Evolutionary conservation across 1,140 invertebrate genomes (phyloP).

Genomic region (Achroia grisella): DNA sequence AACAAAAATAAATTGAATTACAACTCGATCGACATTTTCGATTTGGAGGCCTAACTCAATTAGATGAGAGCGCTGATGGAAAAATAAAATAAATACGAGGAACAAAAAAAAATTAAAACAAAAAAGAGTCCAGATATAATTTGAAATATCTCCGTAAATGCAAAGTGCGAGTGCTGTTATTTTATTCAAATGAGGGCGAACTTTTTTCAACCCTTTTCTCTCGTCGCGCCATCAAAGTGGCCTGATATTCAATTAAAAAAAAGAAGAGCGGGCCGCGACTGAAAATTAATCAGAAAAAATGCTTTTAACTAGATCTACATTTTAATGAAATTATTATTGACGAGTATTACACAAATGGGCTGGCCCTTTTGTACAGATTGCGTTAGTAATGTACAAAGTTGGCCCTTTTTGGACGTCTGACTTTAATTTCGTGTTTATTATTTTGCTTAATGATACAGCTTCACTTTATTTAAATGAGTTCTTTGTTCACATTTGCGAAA

Average conservation of each 20-base stretch:
- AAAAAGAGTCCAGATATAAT: conserved; percentile 73
- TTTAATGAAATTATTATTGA: conserved; percentile 74
- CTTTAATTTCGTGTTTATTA: too few species aligned
- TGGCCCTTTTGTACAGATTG: conserved; percentile 50
- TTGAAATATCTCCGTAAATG: conserved; percentile 74
- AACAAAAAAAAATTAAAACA: conserved; percentile 66
- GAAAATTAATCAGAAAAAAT: conserved; percentile 74
- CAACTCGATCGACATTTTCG: conserved; percentile 72
- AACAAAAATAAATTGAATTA: conserved; percentile 74
- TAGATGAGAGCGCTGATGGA: conserved; percentile 67
- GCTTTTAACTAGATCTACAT: conserved; percentile 74
- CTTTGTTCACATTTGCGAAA: too few species aligned
- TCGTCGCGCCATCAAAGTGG: conserved; percentile 67
- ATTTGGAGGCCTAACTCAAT: conserved; percentile 71
- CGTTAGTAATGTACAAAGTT: conserved; percentile 17
- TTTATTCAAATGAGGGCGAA: conserved; percentile 73
- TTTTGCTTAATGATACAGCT: too few species aligned
- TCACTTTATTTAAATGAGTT: too few species aligned
- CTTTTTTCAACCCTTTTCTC: conserved; percentile 69
- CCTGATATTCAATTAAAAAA: conserved; percentile 74
- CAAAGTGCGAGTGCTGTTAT: conserved; percentile 72
- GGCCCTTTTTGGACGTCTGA: background rate
- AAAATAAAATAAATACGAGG: conserved; percentile 71
- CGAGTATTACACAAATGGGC: conserved; percentile 63
- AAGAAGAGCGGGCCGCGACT: conserved; percentile 66